Conservation (phyloP, 2,113 vertebrate species). For the Lepus europaeus region DNA sequence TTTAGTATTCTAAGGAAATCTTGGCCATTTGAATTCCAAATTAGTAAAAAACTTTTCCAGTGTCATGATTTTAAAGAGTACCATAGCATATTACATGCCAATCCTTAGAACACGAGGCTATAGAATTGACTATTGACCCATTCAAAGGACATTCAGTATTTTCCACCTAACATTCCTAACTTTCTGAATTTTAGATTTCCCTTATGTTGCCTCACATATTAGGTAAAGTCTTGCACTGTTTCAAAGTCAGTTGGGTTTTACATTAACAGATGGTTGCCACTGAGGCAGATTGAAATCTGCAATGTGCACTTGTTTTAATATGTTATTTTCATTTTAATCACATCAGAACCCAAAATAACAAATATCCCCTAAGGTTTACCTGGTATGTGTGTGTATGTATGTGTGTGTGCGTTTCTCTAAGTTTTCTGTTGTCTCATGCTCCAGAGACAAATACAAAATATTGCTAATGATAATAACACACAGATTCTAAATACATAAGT, state of each 20-base stretch:
- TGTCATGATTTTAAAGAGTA: not conserved
- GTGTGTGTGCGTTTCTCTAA: not conserved
- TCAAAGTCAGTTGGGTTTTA: constrained; percentile 1
- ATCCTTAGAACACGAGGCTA: not conserved
- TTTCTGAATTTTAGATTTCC: constrained; percentile 2
- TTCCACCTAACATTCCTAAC: not conserved
- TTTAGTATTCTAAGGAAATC: not conserved
- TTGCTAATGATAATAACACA: not conserved
- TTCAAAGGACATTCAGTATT: not conserved
- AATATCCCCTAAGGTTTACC: not conserved
- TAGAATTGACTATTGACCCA: not conserved
- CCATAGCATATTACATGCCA: not conserved
- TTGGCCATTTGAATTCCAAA: not conserved
- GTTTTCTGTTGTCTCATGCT: not conserved
- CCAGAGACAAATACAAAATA: not conserved
- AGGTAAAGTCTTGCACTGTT: not conserved
- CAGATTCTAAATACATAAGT: not conserved
- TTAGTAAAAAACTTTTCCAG: not conserved
- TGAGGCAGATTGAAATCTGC: constrained; percentile 24
- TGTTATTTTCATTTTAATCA: constrained; percentile 45
- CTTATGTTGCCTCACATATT: not conserved
- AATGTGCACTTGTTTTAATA: constrained; percentile 37
- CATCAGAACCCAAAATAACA: not conserved
- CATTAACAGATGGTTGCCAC: constrained; percentile 58
- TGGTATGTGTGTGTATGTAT: not conserved